Percentiles rank a stretch among this genome's conserved stretches.
Conservation (phyloP, 2,113 vertebrate genomes). For the Sitta europaea region DNA sequence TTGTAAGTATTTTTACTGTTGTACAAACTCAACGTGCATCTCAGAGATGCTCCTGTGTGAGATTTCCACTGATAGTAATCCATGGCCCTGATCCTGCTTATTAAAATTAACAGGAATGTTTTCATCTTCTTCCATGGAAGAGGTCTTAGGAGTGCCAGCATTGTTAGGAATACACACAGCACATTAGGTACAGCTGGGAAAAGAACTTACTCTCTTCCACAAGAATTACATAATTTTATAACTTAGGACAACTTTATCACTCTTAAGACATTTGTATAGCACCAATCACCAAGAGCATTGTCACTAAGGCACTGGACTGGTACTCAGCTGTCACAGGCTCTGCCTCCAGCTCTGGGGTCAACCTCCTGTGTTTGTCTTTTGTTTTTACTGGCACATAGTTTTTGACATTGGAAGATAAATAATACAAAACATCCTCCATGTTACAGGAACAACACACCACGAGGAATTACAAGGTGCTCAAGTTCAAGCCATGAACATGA, state of each 20-base stretch:
- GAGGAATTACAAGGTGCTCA: neutral
- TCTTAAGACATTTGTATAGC: neutral
- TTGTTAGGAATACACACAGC: neutral
- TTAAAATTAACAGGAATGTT: neutral
- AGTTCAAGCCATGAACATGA: neutral
- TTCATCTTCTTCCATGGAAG: neutral
- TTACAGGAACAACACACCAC: neutral
- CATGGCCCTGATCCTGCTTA: neutral
- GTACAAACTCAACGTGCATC: neutral
- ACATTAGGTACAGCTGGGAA: neutral
- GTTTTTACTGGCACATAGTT: neutral
- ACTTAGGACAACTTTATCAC: neutral
- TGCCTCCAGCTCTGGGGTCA: neutral
- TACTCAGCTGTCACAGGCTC: neutral
- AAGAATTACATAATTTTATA: neutral
- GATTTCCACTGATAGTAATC: neutral
- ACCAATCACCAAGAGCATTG: conserved; percentile 1
- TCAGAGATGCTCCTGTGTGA: neutral
- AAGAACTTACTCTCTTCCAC: neutral
- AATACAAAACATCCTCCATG: neutral
- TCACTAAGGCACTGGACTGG: conserved; percentile 34
- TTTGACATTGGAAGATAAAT: neutral
- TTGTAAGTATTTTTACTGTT: neutral
- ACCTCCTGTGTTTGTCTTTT: neutral
- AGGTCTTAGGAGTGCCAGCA: neutral